These are phyloP conservation scores for Dryococelus australis DNA, from an alignment of 2,888 invertebrate genomes.

Conservation along the genomic window DNA sequence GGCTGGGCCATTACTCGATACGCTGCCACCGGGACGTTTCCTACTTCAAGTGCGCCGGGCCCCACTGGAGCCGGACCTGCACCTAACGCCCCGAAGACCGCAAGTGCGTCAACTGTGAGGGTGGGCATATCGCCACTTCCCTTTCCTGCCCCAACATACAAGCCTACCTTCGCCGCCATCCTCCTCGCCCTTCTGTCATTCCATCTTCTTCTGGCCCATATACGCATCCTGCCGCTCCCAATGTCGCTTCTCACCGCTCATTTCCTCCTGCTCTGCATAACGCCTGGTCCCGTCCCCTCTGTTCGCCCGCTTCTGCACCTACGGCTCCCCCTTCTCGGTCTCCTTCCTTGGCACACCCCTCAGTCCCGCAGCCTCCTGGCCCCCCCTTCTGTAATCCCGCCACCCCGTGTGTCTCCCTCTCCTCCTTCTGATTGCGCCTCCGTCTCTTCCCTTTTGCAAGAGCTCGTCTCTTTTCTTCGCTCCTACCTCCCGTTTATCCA, in stretches of 20 bases:
- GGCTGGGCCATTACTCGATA: too few relatives aligned
- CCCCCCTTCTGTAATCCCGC: background rate
- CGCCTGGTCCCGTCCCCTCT: background rate
- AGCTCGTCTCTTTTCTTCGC: background rate
- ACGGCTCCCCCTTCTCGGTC: background rate
- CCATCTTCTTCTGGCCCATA: slow-evolving; percentile 12
- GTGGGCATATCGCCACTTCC: background rate
- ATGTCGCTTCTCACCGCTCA: background rate
- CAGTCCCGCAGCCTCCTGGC: slow-evolving; percentile 13
- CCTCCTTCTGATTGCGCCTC: background rate
- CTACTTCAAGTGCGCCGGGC: background rate
- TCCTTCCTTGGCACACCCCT: background rate
- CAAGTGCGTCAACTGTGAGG: background rate
- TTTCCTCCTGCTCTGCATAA: background rate
- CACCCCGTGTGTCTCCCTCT: slow-evolving; percentile 5
- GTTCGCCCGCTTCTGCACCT: too few relatives aligned
- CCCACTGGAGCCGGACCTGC: background rate
- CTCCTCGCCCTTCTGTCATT: background rate
- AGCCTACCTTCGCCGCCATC: background rate
- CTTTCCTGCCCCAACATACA: background rate
- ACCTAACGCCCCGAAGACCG: background rate
- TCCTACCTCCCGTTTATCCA: background rate
- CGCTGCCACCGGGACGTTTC: too few relatives aligned
- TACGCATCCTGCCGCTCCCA: background rate
- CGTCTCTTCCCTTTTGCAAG: background rate